A percentile compares a stretch with the other conserved stretches of the same genome.
These are phyloP conservation scores for Dermatophagoides farinae DNA, from an alignment of 1,140 invertebrate species.

Conservation along the genomic window DNA sequence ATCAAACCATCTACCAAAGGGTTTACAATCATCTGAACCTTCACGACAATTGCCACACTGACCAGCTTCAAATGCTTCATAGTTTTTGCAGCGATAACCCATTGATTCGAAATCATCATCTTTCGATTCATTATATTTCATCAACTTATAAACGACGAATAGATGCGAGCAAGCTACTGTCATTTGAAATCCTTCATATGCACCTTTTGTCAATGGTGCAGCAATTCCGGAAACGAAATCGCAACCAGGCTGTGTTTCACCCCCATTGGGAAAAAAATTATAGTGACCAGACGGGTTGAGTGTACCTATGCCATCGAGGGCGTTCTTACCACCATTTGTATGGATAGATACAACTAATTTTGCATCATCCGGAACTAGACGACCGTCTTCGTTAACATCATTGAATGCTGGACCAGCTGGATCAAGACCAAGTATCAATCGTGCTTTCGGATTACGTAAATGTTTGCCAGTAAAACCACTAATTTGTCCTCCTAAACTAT, in stretches of 20 bases:
- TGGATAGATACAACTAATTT: conserved; percentile 59
- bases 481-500: background rate
- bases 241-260: background rate
- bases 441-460: background rate
- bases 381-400: conserved; percentile 47
- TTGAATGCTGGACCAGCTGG: conserved; percentile 68
- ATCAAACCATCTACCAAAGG: background rate
- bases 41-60: conserved; percentile 24
- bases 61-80: conserved; percentile 24
- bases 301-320: background rate
- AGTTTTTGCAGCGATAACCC: background rate
- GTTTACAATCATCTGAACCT: background rate
- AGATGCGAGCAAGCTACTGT: background rate
- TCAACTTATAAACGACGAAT: background rate
- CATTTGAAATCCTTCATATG: background rate
- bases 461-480: conserved; percentile 31
- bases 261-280: conserved; percentile 1
- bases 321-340: conserved; percentile 27
- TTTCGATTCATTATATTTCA: background rate
- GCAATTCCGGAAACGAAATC: background rate
- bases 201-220: background rate
- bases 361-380: conserved; percentile 56
- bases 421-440: conserved; percentile 45
- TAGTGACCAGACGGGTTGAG: background rate
- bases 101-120: background rate